phyloP scores from a whole-genome alignment of 1,140 invertebrate genomes.

The Pemphigus obesinymphae region DNA sequence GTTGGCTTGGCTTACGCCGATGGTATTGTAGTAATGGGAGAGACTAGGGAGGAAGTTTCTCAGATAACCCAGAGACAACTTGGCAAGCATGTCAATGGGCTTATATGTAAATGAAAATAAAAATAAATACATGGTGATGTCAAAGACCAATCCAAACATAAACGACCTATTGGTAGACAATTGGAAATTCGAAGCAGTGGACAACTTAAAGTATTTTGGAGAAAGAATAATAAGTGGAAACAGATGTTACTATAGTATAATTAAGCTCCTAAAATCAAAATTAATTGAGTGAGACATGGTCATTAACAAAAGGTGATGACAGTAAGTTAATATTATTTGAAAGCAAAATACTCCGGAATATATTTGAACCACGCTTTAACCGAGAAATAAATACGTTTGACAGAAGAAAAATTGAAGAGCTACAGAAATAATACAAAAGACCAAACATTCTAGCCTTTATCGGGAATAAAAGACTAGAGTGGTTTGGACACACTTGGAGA shows the following conservation, averaged over 20 bases:
- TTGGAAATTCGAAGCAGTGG: slow-evolving; percentile 3
- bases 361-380: too few species aligned
- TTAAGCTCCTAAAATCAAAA: background rate
- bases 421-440: too few species aligned
- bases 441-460: too few species aligned
- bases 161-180: slow-evolving; percentile 5
- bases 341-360: too few species aligned
- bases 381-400: too few species aligned
- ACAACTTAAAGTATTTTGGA: background rate
- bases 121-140: background rate
- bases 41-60: background rate
- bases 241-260: background rate
- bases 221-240: background rate
- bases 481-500: too few species aligned
- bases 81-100: background rate
- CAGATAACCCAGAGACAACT: background rate
- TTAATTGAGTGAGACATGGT: background rate
- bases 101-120: slow-evolving; percentile 16
- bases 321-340: too few species aligned
- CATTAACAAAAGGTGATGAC: too few species aligned
- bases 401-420: too few species aligned
- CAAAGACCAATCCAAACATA: background rate
- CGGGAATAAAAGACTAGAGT: too few species aligned
- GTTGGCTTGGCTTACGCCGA: background rate
- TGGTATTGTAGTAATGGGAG: background rate